Conservation (phyloP, 2,888 invertebrate species). For the Podabrus alpinus region DNA sequence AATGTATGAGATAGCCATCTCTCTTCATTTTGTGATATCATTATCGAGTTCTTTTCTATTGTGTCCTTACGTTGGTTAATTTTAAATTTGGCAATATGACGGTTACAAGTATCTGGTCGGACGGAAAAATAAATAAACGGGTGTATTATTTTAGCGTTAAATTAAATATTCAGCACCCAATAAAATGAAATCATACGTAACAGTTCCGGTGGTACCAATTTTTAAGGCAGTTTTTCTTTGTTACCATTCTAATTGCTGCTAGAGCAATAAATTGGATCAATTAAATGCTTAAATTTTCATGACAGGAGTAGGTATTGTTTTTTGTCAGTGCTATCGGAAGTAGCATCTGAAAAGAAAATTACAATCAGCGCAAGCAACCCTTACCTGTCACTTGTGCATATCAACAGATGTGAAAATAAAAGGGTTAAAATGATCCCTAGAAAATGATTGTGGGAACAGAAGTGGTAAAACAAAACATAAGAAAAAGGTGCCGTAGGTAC, state of each 20-base stretch:
- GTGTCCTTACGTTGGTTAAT: background rate
- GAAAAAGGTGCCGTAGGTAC: conserved; percentile 20
- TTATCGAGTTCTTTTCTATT: background rate
- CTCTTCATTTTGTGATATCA: background rate
- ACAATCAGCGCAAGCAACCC: conserved; percentile 29
- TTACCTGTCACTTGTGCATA: conserved; percentile 20
- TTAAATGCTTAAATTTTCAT: background rate
- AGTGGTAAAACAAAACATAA: conserved; percentile 31
- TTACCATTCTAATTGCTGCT: background rate
- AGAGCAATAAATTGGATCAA: background rate
- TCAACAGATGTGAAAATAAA: conserved; percentile 37
- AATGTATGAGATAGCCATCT: background rate
- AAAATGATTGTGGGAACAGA: conserved; percentile 37
- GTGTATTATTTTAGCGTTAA: background rate
- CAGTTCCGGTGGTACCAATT: background rate
- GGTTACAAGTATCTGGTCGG: background rate
- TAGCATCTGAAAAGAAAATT: conserved; percentile 26
- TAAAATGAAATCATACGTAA: background rate
- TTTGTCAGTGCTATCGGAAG: conserved; percentile 28
- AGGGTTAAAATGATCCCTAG: conserved; percentile 35
- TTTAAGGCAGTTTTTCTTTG: background rate
- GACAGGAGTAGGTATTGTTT: background rate
- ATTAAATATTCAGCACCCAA: background rate
- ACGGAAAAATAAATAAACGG: background rate
- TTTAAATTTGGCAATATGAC: background rate